Percentiles rank a stretch among this genome's conserved stretches.
Conservation (phyloP, 2,888 invertebrate species). For the Ennomos fuscantarius region DNA sequence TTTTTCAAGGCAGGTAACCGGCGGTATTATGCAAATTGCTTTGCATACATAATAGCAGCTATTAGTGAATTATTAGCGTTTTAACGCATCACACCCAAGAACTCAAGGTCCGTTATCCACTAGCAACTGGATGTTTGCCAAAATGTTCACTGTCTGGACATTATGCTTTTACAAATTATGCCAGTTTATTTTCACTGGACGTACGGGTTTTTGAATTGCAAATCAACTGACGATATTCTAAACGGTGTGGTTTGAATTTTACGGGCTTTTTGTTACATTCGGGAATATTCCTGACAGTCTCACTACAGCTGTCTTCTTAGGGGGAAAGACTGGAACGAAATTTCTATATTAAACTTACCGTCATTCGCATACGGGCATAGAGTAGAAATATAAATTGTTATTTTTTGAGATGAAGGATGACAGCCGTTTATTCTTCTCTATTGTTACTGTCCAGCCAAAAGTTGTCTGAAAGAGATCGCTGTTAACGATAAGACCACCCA, state of each 20-base stretch:
- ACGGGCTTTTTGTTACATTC: constrained; percentile 1
- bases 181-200: constrained; percentile 60
- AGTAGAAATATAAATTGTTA: no score
- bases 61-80: constrained; percentile 52
- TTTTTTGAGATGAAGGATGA: no score
- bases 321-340: no score
- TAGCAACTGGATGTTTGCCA: constrained; percentile 61
- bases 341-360: no score
- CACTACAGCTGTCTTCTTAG: no score
- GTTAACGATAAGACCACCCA: no score
- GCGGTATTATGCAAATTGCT: constrained; percentile 36
- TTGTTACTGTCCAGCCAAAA: no score
- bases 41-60: constrained; percentile 41
- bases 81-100: constrained; percentile 48
- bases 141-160: constrained; percentile 58
- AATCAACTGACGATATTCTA: constrained; percentile 45
- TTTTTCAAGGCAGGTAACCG: constrained; percentile 10
- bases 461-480: no score
- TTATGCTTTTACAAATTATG: constrained; percentile 54
- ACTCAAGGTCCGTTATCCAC: constrained; percentile 62
- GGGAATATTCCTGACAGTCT: no score
- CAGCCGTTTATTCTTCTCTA: no score
- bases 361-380: no score
- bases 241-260: constrained; percentile 31
- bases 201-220: constrained; percentile 52